Percentiles rank a stretch among this genome's conserved stretches.
These are phyloP conservation scores for Mohoua ochrocephala DNA, from an alignment of 2,113 vertebrate species.

Conservation along the genomic window DNA sequence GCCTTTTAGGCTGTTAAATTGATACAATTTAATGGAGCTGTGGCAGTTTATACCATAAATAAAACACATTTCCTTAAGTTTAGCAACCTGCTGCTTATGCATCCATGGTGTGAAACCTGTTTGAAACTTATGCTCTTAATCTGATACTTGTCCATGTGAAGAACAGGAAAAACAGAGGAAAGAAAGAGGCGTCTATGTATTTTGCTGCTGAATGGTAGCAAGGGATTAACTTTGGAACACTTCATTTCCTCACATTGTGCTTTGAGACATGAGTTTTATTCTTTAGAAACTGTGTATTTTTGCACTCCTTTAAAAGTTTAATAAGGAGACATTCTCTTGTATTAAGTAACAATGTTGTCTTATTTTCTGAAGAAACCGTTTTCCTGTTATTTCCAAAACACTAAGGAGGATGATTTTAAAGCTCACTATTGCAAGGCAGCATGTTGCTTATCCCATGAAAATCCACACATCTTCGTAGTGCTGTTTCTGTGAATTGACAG, in stretches of 20 bases:
- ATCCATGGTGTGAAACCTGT: not conserved
- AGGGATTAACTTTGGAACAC: constrained; percentile 68
- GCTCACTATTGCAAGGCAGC: not conserved
- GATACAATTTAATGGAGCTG: not conserved
- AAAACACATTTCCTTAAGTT: not conserved
- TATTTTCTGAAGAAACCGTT: not conserved
- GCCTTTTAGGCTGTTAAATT: not conserved
- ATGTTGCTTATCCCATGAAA: not conserved
- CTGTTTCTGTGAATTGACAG: constrained; percentile 30
- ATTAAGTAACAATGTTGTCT: not conserved
- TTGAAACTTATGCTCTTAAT: not conserved
- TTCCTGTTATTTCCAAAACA: not conserved
- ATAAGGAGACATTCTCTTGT: not conserved
- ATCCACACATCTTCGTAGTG: not conserved
- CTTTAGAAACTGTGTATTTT: constrained; percentile 20
- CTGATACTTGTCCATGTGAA: not conserved
- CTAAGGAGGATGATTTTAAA: not conserved
- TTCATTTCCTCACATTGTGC: constrained; percentile 71
- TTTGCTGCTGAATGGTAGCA: constrained; percentile 62
- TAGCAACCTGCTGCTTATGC: not conserved
- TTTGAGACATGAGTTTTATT: constrained; percentile 27
- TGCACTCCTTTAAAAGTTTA: not conserved
- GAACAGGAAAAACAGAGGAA: constrained; percentile 71
- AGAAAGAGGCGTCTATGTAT: constrained; percentile 43
- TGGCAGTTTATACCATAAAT: not conserved